Evolutionary conservation across 1,140 invertebrate genomes (phyloP).

Genomic region (Scaptomyza montana): DNA sequence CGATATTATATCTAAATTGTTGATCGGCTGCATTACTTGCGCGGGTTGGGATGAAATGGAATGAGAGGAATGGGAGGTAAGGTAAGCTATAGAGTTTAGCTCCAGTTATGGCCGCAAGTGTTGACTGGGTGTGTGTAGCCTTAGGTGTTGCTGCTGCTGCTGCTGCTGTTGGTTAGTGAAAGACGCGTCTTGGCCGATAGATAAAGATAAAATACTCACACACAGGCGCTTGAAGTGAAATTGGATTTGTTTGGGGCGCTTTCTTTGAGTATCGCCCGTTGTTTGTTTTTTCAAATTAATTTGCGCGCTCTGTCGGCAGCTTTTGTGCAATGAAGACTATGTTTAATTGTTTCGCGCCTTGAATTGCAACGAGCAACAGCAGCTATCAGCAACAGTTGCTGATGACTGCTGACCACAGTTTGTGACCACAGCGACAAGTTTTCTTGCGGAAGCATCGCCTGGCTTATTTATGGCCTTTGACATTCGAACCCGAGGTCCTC

Average conservation of each 20-base stretch:
- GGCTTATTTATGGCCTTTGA: slow-evolving; percentile 75
- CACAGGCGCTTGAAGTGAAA: slow-evolving; percentile 69
- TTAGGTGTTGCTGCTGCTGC: slow-evolving; percentile 59
- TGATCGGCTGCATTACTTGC: slow-evolving; percentile 73
- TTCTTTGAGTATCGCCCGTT: slow-evolving; percentile 56
- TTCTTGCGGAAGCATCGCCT: slow-evolving; percentile 26
- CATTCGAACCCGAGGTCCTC: slow-evolving; percentile 60
- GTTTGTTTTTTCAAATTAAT: slow-evolving; percentile 67
- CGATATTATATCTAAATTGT: slow-evolving; percentile 83
- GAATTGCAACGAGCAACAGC: slow-evolving; percentile 49
- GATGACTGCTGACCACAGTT: slow-evolving; percentile 11
- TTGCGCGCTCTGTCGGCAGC: slow-evolving; percentile 74
- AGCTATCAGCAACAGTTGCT: slow-evolving; percentile 20
- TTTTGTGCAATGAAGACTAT: slow-evolving; percentile 82
- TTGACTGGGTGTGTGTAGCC: slow-evolving; percentile 33
- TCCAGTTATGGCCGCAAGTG: slow-evolving; percentile 70
- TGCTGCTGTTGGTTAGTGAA: slow-evolving; percentile 49
- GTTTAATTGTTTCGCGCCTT: slow-evolving; percentile 82
- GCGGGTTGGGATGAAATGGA: slow-evolving; percentile 9
- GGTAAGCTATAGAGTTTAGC: slow-evolving; percentile 45
- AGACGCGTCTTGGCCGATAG: slow-evolving; percentile 52
- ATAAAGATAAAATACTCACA: slow-evolving; percentile 58
- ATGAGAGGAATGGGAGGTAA: not conserved
- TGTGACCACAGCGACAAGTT: slow-evolving; percentile 25
- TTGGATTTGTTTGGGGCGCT: slow-evolving; percentile 79